phyloP scores from a whole-genome alignment of 2,888 invertebrate genomes.

The Diadegma fenestrale region DNA sequence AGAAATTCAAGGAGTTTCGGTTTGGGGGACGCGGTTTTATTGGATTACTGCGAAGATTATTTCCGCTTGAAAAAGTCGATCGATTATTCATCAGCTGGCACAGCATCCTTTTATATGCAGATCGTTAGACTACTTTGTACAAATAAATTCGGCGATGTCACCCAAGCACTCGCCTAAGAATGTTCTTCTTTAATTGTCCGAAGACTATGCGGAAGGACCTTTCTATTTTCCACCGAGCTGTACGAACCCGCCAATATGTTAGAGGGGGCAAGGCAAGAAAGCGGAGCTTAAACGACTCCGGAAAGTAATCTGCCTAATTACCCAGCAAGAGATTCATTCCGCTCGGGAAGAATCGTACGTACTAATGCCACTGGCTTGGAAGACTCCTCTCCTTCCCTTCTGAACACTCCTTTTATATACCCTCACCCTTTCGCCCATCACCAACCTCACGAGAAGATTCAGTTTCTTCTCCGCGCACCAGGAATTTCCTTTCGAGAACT shows the following conservation, averaged over 20 bases:
- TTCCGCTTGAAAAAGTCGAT: slow-evolving; percentile 81
- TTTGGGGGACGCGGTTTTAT: slow-evolving; percentile 12
- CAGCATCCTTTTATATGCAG: slow-evolving; percentile 63
- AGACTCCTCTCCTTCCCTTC: slow-evolving; percentile 16
- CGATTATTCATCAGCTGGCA: slow-evolving; percentile 80
- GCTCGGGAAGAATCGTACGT: slow-evolving; percentile 67
- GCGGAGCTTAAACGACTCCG: slow-evolving; percentile 81
- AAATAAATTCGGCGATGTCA: slow-evolving; percentile 63
- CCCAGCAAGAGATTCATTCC: slow-evolving; percentile 84
- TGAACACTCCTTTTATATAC: slow-evolving; percentile 32
- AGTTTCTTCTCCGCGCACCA: slow-evolving; percentile 24
- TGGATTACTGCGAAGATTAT: slow-evolving; percentile 73
- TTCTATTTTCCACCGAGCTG: slow-evolving; percentile 47
- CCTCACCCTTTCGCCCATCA: slow-evolving; percentile 50
- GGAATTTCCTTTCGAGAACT: slow-evolving; percentile 48
- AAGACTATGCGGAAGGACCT: slow-evolving; percentile 37
- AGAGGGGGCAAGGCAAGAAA: slow-evolving; percentile 75
- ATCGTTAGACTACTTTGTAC: slow-evolving; percentile 54
- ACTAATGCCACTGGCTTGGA: slow-evolving; percentile 23
- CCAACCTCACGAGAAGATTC: slow-evolving; percentile 38
- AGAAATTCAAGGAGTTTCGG: neutral
- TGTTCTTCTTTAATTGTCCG: slow-evolving; percentile 82
- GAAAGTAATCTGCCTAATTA: slow-evolving; percentile 85
- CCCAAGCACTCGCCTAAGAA: slow-evolving; percentile 75
- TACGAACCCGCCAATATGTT: slow-evolving; percentile 64